Evolutionary conservation across 2,113 vertebrate species (phyloP), one percentile per base, ranked within the genome.

Genomic region (Taxidea taxus): DNA sequence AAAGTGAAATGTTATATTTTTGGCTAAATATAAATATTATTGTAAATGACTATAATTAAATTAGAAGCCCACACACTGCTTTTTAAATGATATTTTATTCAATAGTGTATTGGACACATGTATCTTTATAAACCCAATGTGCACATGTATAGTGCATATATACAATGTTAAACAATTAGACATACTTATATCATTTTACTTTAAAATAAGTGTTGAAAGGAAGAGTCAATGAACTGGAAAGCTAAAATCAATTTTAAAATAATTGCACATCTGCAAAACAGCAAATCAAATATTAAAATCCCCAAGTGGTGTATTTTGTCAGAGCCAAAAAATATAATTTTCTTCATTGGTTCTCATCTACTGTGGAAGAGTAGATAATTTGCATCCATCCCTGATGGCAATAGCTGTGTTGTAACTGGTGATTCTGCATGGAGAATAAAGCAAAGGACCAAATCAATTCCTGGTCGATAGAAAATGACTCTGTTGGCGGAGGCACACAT

Each of bases 381-480:
- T 80, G 47, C 2, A 84, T 56, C 42, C 37, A 81, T 64, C 29
- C 31, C 70, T 47, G 44, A 10, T 37, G 75, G 91, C 92, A 97
- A 89, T 92, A 75, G 77, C 29, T 62, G 2, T 1, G 2, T 51
- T 95, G 11, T 82, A 74, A 60, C 39, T 92, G 94, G 2, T 7
- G 72, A 34, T 87, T 88, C 95, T 80, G 42, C 44, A 54, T 4
- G 93, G 13, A n/a, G 66, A 93, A 62, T 21, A 95, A 97, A 37
- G 37, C 39, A 56, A 88, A 90, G 86, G 72, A 31, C 4, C 34
- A 77, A 70, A 98, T 98, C 64, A 0, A 97, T 98, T 91, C 0
- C 44, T 85, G 47, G 8, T 97, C 96, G 78, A 97, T 96, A 95
- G 49, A 90, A 97, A 98, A 21, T 37, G 96, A 72, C 83, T 87